Base-by-base conservation (phyloP, 2,888 invertebrate genomes). In the Actias luna region DNA sequence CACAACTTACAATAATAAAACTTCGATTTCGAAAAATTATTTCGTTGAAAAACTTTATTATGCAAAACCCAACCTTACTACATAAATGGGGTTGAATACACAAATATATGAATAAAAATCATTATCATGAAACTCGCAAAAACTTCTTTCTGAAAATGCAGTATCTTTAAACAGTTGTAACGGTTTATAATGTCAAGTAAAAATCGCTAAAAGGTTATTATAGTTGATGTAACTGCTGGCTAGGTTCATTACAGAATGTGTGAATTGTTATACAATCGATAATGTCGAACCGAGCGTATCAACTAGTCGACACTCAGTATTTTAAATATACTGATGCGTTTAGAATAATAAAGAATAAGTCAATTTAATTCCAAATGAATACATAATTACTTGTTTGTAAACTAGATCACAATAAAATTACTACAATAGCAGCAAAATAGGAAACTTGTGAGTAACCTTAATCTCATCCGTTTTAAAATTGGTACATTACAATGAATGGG, bases 251-350 rank as follows among this genome's bases (percentile, higher is more conserved):
- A 68, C 71, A 71, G 68, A 76, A 73, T 73, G 72, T 74, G 74
- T 69, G 65, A 72, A 71, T 72, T 74, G 72, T 69, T 80, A 76
- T 70, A 76, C 76, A 79, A 78, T 74, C 70, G 64, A 71, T 72
- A 64, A 71, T 22, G 27, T 25, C 18, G 50, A 59, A 58, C 16
- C 25, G 27, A 27, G n/a, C 27, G n/a, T 29, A 36, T 29, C 25
- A 50, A 12, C 25, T 50, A 22, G 25, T 12, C 8, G 8, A 5
- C 42, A 39, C 39, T 39, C 39, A 16, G n/a, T 39, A 39, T 39
- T n/a, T 39, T 39, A 35, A 35, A 12, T 35, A 36, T 36, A 36
- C 2, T 14, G 14, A 4, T 14, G 36, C 36, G 5, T 36, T 36
- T n/a, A n/a, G n/a, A n/a, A n/a, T n/a, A n/a, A n/a, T n/a, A n/a